Percentiles rank a stretch among this genome's conserved stretches.
Conservation (phyloP, 2,113 vertebrate species). For the Crotalus viridis region DNA sequence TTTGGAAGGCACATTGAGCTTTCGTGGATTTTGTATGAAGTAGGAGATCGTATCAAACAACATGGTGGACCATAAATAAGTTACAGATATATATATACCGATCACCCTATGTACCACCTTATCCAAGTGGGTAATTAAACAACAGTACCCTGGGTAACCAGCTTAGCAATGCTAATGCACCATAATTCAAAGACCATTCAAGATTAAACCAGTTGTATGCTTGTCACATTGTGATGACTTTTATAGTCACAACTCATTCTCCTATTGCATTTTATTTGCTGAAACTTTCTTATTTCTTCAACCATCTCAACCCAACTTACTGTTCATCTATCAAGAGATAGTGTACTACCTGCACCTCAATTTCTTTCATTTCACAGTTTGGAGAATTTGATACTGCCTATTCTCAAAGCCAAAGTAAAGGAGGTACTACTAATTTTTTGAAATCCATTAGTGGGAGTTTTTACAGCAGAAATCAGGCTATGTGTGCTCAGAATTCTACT, state of each 20-base stretch:
- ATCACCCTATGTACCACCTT: background rate
- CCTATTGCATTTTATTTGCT: background rate
- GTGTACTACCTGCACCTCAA: background rate
- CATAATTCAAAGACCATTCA: background rate
- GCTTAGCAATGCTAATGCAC: background rate
- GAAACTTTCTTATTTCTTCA: background rate
- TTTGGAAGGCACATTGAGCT: background rate
- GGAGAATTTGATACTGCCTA: background rate
- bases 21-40: background rate
- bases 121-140: background rate
- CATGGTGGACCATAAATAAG: background rate
- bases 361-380: background rate
- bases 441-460: background rate
- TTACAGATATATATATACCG: background rate
- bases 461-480: background rate
- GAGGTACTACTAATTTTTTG: background rate
- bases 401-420: background rate
- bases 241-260: background rate
- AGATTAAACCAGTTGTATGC: background rate
- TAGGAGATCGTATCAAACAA: background rate
- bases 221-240: background rate
- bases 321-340: background rate
- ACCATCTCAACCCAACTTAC: background rate
- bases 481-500: background rate
- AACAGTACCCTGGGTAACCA: background rate